Evolutionary conservation across 1,140 invertebrate species (phyloP).

Genomic region (Patella vulgata): DNA sequence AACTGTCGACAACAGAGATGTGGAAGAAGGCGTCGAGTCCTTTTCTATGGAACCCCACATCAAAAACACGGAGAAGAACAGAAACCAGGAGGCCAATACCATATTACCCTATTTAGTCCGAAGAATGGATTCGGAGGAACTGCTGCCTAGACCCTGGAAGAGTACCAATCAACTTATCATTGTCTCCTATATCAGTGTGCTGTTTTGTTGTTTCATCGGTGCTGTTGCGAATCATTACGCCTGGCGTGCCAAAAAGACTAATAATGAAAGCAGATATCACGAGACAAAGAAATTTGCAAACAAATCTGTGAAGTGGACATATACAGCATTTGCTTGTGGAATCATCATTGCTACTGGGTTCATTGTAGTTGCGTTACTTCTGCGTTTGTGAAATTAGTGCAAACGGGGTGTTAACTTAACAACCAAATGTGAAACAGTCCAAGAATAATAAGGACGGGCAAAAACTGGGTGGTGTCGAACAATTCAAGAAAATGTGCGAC

Average conservation of each 20-base stretch:
- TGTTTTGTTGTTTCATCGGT: neutral
- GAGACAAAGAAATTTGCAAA: too few species aligned
- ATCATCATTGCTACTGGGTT: too few species aligned
- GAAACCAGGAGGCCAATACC: neutral
- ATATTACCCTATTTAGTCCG: conserved; percentile 1
- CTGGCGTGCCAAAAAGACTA: conserved; percentile 11
- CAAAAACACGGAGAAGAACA: conserved; percentile 2
- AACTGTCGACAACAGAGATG: too few species aligned
- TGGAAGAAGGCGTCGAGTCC: neutral
- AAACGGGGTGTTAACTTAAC: too few species aligned
- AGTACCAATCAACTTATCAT: neutral
- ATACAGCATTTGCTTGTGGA: too few species aligned
- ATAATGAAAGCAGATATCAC: neutral
- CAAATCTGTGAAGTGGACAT: too few species aligned
- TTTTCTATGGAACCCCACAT: conserved; percentile 2
- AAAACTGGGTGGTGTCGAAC: too few species aligned
- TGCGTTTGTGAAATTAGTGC: too few species aligned
- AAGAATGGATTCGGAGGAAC: conserved; percentile 3
- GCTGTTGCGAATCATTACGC: neutral
- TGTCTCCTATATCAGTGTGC: neutral
- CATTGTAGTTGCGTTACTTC: too few species aligned
- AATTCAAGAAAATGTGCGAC: too few species aligned
- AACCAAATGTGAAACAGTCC: too few species aligned
- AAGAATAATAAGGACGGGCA: too few species aligned
- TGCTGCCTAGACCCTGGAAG: neutral